Evolutionary conservation across 2,888 invertebrate genomes (phyloP), one percentile per base, ranked within the genome.

Genomic region (Tenthredo mesomela): DNA sequence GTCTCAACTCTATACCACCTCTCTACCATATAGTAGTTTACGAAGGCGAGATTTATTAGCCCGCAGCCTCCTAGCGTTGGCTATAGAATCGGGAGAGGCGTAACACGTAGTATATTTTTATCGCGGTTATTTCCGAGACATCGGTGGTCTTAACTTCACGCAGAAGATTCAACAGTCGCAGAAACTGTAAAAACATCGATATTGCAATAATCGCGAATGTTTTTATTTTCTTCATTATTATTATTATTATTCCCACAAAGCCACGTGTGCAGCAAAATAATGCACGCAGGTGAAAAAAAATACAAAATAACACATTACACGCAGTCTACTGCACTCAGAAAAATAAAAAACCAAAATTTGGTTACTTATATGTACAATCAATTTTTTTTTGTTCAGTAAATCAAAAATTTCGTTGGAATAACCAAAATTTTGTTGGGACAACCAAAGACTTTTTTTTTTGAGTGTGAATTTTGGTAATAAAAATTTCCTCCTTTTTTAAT

Each of bases 101-200:
- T 61, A 80, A n/a, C n/a, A 50, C 80, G 67, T 82, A 37, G 82
- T 82, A 82, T 82, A 82, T 82, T 82, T 82, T 82, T 82, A 82
- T 82, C 82, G 70, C 47, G 67, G 82, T 82, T 82, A 82, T 82
- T 82, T 82, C 82, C 67, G 82, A 82, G 33, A 50, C 47, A 29
- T 29, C 82, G 25, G 40, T n/a, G 25, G 43, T 73, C 77, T 21
- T 40, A 33, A 61, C 58, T 54, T n/a, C 18, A 61, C 29, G 33
- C 33, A 67, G 67, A 67, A 67, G 5, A 67, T 67, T 67, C 67
- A 67, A 33, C 33, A 67, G 18, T 18, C 67, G n/a, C n/a, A 33
- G 21, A 58, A 58, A 67, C 33, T 67, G 73, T 73, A 15, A 43
- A 73, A 73, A 73, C 43, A 73, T 40, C 43, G 73, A 73, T 73